Evolutionary conservation across 2,888 invertebrate genomes (phyloP).

Genomic region (Watsonalla binaria): DNA sequence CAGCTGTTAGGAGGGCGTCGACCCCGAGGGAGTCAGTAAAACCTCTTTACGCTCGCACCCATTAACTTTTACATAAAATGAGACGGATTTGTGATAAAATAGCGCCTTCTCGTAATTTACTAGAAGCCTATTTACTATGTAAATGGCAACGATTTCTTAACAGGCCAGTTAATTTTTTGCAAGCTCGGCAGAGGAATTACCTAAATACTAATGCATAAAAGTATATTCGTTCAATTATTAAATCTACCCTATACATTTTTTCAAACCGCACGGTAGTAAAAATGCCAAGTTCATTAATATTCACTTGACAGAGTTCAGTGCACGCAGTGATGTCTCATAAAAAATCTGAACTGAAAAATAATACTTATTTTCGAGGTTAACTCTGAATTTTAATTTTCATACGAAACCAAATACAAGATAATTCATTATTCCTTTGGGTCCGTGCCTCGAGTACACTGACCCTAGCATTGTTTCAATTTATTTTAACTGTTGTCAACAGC

Average conservation of each 20-base stretch:
- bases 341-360: conserved; percentile 3
- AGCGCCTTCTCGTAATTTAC: too few species aligned
- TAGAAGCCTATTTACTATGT: too few species aligned
- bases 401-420: too few species aligned
- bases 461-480: conserved; percentile 34
- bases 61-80: conserved; percentile 27
- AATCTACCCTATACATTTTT: too few species aligned
- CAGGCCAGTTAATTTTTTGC: too few species aligned
- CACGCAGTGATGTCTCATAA: not conserved
- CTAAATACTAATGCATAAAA: too few species aligned
- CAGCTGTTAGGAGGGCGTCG: conserved; percentile 61
- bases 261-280: not conserved
- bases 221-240: too few species aligned
- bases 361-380: not conserved
- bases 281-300: not conserved
- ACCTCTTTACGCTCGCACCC: conserved; percentile 16
- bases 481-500: conserved; percentile 34
- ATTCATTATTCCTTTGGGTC: too few species aligned
- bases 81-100: conserved; percentile 15
- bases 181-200: too few species aligned
- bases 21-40: conserved; percentile 36
- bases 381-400: too few species aligned
- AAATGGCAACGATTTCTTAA: too few species aligned
- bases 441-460: conserved; percentile 32
- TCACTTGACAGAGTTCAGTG: conserved; percentile 4